Percentiles rank a stretch among this genome's conserved stretches.
Conservation (phyloP, 2,797 vertebrate genomes). For the Novumbra hubbsi region DNA sequence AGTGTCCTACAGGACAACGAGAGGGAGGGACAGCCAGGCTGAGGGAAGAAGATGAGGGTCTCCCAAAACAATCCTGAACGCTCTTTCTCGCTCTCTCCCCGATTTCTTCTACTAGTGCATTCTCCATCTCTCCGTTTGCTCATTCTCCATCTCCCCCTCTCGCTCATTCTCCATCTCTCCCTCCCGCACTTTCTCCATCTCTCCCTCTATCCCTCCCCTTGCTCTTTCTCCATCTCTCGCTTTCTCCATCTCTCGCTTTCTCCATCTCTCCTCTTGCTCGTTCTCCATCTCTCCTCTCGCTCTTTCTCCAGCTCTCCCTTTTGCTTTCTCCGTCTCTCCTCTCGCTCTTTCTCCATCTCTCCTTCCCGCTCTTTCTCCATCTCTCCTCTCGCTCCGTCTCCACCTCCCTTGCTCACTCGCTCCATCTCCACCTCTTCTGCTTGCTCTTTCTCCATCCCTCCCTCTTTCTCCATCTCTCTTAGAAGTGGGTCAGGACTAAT, state of each 20-base stretch:
- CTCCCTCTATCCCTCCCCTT: too few relatives aligned
- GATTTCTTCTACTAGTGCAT: too few relatives aligned
- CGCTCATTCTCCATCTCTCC: slow-evolving; percentile 6
- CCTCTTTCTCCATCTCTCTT: slow-evolving; percentile 6
- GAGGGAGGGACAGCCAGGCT: not conserved
- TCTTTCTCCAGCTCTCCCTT: not conserved
- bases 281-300: slow-evolving; percentile 9
- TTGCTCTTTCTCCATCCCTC: slow-evolving; percentile 11
- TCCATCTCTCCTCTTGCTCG: not conserved
- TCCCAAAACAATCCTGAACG: slow-evolving; percentile 15
- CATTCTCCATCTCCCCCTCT: slow-evolving; percentile 14
- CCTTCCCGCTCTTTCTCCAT: slow-evolving; percentile 2
- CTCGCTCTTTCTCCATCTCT: slow-evolving; percentile 3
- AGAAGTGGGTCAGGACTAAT: slow-evolving; percentile 57
- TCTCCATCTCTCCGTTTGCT: not conserved
- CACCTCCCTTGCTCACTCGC: not conserved
- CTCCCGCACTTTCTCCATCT: slow-evolving; percentile 9
- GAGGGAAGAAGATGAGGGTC: not conserved
- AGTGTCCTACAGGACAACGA: too few relatives aligned
- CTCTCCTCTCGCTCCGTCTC: slow-evolving; percentile 10
- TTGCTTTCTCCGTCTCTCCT: slow-evolving; percentile 9
- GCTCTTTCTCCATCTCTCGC: slow-evolving; percentile 1
- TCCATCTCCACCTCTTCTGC: slow-evolving; percentile 4
- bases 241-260: slow-evolving; percentile 9
- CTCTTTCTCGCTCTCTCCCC: slow-evolving; percentile 1